A percentile compares a stretch with the other conserved stretches of the same genome.
Conservation (phyloP, 2,888 invertebrate species). For the Meghimatium bilineatum region DNA sequence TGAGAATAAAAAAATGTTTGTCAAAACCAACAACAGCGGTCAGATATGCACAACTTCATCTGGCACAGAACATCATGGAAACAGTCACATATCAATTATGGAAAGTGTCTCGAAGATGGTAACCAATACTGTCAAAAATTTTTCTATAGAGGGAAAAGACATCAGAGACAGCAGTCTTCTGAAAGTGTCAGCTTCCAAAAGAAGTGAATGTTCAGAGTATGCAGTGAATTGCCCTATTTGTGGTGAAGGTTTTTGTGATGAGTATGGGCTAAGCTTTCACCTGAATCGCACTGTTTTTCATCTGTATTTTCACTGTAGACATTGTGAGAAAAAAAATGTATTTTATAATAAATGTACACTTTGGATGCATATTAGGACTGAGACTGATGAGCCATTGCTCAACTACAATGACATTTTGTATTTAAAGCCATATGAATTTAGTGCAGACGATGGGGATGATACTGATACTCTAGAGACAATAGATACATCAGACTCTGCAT, state of each 20-base stretch:
- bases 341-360: constrained; percentile 43
- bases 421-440: constrained; percentile 26
- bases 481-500: neutral
- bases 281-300: constrained; percentile 11
- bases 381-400: neutral
- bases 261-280: constrained; percentile 25
- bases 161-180: neutral
- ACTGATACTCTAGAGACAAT: neutral
- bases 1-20: neutral
- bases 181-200: neutral
- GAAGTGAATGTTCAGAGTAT: neutral
- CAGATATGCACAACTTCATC: neutral
- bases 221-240: constrained; percentile 15
- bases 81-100: neutral
- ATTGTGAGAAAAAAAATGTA: constrained; percentile 1
- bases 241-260: constrained; percentile 26
- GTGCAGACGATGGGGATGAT: neutral
- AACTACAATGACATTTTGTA: constrained; percentile 6
- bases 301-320: constrained; percentile 5
- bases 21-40: neutral
- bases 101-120: constrained; percentile 6
- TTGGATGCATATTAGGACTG: constrained; percentile 18
- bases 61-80: neutral
- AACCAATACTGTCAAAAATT: constrained; percentile 6
- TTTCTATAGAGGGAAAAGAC: neutral